Evolutionary conservation across 2,113 vertebrate species (phyloP), one percentile per base, ranked within the genome.

Genomic region (Oplegnathus fasciatus): DNA sequence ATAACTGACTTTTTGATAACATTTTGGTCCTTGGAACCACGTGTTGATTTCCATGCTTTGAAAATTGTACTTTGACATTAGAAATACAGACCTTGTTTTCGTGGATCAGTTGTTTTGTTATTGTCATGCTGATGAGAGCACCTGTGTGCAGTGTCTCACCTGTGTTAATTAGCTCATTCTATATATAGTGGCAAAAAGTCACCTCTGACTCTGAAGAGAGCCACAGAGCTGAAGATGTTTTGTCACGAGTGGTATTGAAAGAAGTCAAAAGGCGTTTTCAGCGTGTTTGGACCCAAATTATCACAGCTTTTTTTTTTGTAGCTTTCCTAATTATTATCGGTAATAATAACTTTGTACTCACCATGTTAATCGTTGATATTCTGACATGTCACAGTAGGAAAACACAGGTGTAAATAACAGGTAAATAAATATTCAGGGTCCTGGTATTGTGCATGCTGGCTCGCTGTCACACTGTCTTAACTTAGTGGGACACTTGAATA

Each of bases 101-200:
- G 26, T 46, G 55, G 18, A 62, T 61, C 22, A 24, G 22, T 32
- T 58, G 60, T 28, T 74, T 64, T 82, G 30, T 70, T 74, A 18
- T 62, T 42, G 42, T 82, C 42, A 57, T 74, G 61, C 67, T 60
- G n/a, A 70, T 48, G 54, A 66, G 30, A 55, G 37, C 22, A 70
- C 54, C 60, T 67, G 24, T 70, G 79, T 75, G 69, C 30, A 30
- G 11, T 80, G 32, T 40, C 24, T 72, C 64, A 32, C n/a, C 66
- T 75, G 40, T 70, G 55, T 48, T 75, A 40, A 85, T 78, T 26
- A 48, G 32, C 48, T 82, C 44, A 32, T 84, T 78, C 62, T 70
- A 74, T 44, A 75, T 50, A 42, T 65, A 79, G 64, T 57, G 40
- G 10, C 28, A 22, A 32, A 61, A 20, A 1, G 17, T 42, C 2